Evolutionary conservation across 2,797 vertebrate species (phyloP).

Genomic region (Glyptemys insculpta): DNA sequence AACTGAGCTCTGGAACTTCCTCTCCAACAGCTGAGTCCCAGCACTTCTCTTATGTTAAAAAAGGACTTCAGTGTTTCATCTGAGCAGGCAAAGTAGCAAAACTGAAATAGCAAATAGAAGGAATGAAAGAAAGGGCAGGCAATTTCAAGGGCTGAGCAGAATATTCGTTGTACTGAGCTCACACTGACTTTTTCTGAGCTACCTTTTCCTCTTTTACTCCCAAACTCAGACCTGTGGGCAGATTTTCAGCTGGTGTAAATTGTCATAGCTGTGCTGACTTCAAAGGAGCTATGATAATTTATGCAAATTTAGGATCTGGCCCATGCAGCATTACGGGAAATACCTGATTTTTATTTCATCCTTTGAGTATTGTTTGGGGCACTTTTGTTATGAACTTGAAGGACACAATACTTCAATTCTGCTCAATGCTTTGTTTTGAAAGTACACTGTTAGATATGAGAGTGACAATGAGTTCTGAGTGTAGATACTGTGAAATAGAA

Average conservation of each 20-base stretch:
- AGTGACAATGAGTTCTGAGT: no score
- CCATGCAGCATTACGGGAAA: background rate
- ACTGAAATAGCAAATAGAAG: background rate
- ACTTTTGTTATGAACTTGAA: background rate
- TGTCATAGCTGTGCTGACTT: background rate
- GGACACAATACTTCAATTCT: background rate
- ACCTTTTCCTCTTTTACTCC: conserved; percentile 9
- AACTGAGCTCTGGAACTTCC: background rate
- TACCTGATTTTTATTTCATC: background rate
- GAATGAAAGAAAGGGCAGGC: background rate
- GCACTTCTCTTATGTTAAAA: background rate
- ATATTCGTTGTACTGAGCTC: conserved; percentile 1
- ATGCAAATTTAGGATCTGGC: background rate
- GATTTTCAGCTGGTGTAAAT: background rate
- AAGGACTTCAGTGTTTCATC: conserved; percentile 11
- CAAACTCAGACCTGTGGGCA: background rate
- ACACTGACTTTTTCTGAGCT: conserved; percentile 9
- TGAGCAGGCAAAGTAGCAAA: conserved; percentile 14
- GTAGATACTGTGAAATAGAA: background rate
- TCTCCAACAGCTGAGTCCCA: background rate
- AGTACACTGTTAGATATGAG: no score
- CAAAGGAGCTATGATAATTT: background rate
- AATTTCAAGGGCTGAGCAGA: background rate
- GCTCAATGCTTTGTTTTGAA: background rate
- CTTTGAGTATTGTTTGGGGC: background rate